Base-by-base conservation (phyloP, 2,888 invertebrate genomes). In the Chrysodeixis includens region DNA sequence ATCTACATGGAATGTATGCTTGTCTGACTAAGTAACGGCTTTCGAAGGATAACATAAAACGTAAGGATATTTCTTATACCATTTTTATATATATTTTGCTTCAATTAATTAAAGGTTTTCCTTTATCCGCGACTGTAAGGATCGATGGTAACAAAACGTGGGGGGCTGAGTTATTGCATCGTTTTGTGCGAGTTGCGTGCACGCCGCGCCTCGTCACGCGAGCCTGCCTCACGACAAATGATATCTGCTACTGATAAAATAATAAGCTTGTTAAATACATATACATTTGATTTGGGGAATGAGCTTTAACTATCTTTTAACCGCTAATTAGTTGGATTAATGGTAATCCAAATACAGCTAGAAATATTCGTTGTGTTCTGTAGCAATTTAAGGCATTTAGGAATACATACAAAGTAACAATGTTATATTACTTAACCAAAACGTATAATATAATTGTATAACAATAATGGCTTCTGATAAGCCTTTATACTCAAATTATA, bases 141-240 rank as follows among this genome's bases (percentile, higher is more conserved):
- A 74, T 66, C 74, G 71, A 79, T 76, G 76, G 65, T 62, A 71
- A 67, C 56, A 71, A 65, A 81, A 84, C 78, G 81, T 81, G 65
- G 65, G 79, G 71, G 63, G 46, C 69, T 84, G 72, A 87, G 80
- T 86, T 85, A 88, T 87, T 86, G 88, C 87, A 89, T 83, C 82
- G 83, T 86, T 76, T 83, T 74, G 74, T 69, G 77, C 69, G 69
- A 72, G 81, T 88, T 86, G 90, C 91, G 90, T 91, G 91, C 82
- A 79, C 82, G 82, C 76, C 76, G 75, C 76, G 60, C 74, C 70
- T 62, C 56, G 76, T 78, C 91, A 90, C 88, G 90, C 91, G 77
- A 91, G 74, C 76, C 66, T 74, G 74, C 73, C 80, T 76, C 82
- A 78, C 83, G 80, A 68, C 71, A 79, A 81, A 83, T 78, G 77